phyloP scores from a whole-genome alignment of 2,113 vertebrate genomes.

The Isichthys henryi region DNA sequence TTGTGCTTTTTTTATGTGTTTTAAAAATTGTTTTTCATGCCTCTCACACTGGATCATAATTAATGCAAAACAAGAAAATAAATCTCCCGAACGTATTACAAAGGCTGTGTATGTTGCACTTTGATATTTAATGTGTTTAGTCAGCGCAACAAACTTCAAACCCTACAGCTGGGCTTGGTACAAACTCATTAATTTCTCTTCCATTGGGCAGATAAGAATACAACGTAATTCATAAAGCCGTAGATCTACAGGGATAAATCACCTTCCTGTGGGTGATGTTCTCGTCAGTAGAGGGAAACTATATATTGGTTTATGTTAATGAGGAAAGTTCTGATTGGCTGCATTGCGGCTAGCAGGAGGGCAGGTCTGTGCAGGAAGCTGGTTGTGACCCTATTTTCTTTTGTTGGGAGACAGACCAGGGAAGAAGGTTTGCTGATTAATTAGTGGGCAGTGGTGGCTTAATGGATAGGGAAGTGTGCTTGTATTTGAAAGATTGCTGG shows the following conservation, averaged over 20 bases:
- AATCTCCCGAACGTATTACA: neutral
- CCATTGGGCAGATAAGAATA: neutral
- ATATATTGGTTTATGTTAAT: neutral
- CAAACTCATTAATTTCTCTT: conserved; percentile 8
- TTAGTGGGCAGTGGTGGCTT: too few species aligned
- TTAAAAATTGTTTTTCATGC: neutral
- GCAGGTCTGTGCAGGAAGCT: neutral
- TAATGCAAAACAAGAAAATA: neutral
- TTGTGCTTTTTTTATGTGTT: neutral
- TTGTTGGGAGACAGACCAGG: neutral
- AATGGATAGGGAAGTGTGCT: too few species aligned
- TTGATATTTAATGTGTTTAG: conserved; percentile 10
- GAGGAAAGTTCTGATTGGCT: neutral
- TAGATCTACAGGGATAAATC: neutral
- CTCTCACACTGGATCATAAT: neutral
- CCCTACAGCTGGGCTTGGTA: neutral
- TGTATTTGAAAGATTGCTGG: too few species aligned
- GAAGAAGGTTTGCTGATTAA: neutral
- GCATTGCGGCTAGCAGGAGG: neutral
- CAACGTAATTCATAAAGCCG: neutral
- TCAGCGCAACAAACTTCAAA: neutral
- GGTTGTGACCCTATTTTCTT: neutral
- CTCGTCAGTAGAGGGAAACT: neutral
- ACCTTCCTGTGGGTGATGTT: neutral
- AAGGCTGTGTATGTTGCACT: conserved; percentile 4